Base-by-base conservation (phyloP, 2,797 vertebrate species). In the Gephyroberyx darwinii region DNA sequence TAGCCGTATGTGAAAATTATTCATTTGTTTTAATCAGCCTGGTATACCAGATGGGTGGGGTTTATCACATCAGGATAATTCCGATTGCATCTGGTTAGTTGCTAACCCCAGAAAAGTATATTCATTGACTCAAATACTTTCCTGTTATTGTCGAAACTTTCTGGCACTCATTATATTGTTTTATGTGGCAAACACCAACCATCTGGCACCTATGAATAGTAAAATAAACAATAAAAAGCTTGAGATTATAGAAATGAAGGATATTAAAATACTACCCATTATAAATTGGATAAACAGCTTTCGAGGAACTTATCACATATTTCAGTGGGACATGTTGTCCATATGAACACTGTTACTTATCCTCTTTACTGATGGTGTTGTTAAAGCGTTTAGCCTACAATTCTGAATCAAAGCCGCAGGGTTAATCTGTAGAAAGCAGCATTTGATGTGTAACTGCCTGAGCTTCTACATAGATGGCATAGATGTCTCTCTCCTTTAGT, bases 61-160 rank as follows among this genome's bases (percentile, higher is more conserved):
- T 37, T 33, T 45, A 45, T 45, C 43, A 16, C 43, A 45, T 60
- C 19, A 20, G 62, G 58, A 77, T 74, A 26, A 64, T 60, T 78
- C 6, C 54, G 14, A 31, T 68, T 65, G n/a, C 9, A n/a, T 59
- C 52, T 73, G 48, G n/a, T 70, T 30, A 17, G 54, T 62, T 59
- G 59, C 55, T 58, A 63, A 8, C 13, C 37, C 41, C 43, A 45
- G 19, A 50, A 20, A 50, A 20, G 47, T 9, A 50, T 10, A 2
- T n/a, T 19, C 9, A 50, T 19, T 50, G 17, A 50, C 6, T 54
- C 19, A n/a, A 45, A 17, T 41, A 7, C 16, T 55, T 47, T 30
- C 17, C n/a, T 6, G 8, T 35, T 8, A 55, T n/a, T 37, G 13
- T 69, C 26, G 16, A 66, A 22, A 48, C n/a, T 56, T 14, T 55